phyloP scores from a whole-genome alignment of 2,113 vertebrate genomes.

The Thinocorus orbignyianus region DNA sequence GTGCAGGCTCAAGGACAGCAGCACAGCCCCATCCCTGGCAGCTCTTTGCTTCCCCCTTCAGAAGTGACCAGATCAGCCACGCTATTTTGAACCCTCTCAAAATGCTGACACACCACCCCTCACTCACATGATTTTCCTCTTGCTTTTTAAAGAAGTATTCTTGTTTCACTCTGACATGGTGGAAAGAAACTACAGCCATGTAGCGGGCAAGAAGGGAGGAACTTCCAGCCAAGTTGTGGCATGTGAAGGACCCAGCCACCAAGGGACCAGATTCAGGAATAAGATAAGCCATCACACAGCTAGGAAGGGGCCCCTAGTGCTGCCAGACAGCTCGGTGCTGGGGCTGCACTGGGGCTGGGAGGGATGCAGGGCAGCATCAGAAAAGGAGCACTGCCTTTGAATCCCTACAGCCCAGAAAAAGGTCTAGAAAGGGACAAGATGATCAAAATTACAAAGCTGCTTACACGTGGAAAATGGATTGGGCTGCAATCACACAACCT shows the following conservation, averaged over 20 bases:
- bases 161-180: conserved; percentile 43
- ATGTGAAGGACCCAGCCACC: neutral
- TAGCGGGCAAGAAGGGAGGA: neutral
- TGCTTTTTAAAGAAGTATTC: conserved; percentile 45
- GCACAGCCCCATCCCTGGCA: neutral
- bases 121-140: conserved; percentile 29
- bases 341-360: rapidly evolving
- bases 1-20: rapidly evolving
- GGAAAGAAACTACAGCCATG: neutral
- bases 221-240: neutral
- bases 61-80: neutral
- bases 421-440: neutral
- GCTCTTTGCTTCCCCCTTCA: neutral
- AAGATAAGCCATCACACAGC: neutral
- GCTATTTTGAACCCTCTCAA: neutral
- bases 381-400: neutral
- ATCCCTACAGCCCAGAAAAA: neutral
- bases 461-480: rapidly evolving
- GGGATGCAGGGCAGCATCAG: neutral
- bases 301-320: neutral
- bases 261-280: neutral
- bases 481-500: neutral
- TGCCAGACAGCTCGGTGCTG: neutral
- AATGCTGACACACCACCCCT: neutral
- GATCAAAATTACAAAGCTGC: rapidly evolving